phyloP scores from a whole-genome alignment of 1,140 invertebrate genomes.

The Hormaphis cornu region DNA sequence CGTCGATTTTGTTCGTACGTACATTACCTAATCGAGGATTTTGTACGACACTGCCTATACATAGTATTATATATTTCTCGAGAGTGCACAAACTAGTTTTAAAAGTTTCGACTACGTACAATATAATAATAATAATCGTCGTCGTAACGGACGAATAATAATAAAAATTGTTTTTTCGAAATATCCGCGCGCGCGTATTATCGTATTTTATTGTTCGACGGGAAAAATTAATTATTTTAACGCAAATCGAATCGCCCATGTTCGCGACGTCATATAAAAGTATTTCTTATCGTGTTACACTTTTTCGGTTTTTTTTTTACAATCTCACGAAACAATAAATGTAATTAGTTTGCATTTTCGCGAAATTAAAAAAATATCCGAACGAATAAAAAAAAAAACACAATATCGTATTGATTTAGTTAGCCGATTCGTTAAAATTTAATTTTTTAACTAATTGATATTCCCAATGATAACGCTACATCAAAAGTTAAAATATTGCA shows the following conservation, averaged over 20 bases:
- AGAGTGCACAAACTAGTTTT: conserved; percentile 4
- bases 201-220: background rate
- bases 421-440: background rate
- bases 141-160: too few species aligned
- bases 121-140: conserved; percentile 9
- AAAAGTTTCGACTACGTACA: background rate
- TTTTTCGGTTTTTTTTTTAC: background rate
- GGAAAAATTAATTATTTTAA: background rate
- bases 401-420: too few species aligned
- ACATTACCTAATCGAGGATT: too few species aligned
- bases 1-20: too few species aligned
- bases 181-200: too few species aligned
- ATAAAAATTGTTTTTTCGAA: background rate
- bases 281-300: background rate
- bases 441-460: background rate
- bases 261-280: conserved; percentile 2
- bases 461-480: too few species aligned
- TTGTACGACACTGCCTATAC: too few species aligned
- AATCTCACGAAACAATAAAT: background rate
- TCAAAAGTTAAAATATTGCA: too few species aligned
- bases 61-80: background rate
- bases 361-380: background rate
- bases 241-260: background rate
- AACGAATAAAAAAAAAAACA: background rate
- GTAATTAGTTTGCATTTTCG: conserved; percentile 4